Evolutionary conservation across 1,140 invertebrate species (phyloP).

Genomic region (Ceratina australensis): DNA sequence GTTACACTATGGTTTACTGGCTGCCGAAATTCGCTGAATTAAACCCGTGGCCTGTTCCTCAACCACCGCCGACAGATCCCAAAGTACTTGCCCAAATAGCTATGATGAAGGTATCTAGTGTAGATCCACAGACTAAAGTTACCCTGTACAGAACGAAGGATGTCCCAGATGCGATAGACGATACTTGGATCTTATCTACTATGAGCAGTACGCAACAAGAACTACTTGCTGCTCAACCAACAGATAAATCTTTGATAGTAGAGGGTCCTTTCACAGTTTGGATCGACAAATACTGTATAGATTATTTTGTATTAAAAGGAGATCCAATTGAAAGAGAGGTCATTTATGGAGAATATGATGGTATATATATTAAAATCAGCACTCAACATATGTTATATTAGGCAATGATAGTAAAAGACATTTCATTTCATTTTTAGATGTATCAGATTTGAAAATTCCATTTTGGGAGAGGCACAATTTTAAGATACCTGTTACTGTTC

Average conservation of each 20-base stretch:
- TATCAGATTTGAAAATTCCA: conserved; percentile 83
- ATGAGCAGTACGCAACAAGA: conserved; percentile 89
- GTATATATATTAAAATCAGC: conserved; percentile 75
- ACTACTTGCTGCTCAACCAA: conserved; percentile 85
- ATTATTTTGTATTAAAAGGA: conserved; percentile 92
- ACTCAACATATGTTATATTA: conserved; percentile 19
- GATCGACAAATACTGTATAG: conserved; percentile 86
- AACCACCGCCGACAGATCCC: conserved; percentile 85
- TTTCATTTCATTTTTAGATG: conserved; percentile 81
- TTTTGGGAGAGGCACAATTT: conserved; percentile 78
- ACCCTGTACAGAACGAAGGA: conserved; percentile 83
- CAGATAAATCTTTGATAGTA: conserved; percentile 87
- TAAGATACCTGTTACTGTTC: conserved; percentile 83
- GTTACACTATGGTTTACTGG: conserved; percentile 98
- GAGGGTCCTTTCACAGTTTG: conserved; percentile 94
- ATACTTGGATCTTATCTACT: conserved; percentile 96
- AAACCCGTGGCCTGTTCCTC: conserved; percentile 93
- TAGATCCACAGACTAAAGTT: conserved; percentile 89
- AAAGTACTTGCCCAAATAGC: conserved; percentile 92
- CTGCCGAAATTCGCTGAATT: conserved; percentile 97
- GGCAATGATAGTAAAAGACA: neutral
- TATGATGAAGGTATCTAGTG: conserved; percentile 90
- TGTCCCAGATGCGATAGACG: conserved; percentile 88
- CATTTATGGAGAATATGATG: conserved; percentile 81
- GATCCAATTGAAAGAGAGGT: conserved; percentile 75